Base-by-base conservation (phyloP, 1,140 invertebrate species). In the Branchinecta lynchi region DNA sequence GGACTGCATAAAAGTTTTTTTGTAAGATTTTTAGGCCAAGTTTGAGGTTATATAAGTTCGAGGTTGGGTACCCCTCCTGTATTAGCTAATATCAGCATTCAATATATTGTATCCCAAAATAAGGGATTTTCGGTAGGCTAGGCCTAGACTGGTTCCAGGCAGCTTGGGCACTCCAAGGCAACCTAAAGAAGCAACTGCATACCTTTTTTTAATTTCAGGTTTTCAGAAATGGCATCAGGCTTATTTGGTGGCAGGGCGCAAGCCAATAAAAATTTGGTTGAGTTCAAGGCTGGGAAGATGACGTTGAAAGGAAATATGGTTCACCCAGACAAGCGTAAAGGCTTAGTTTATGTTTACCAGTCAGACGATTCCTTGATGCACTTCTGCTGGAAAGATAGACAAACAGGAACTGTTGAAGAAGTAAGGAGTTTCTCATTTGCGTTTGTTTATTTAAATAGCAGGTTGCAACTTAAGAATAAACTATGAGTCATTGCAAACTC, bases 201-300 rank as follows among this genome's bases (percentile, higher is more conserved):
- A 32, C 32, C 1, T 32, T 32, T 32, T 32, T 32, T 32, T 32
- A 5, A 32, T 32, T 32, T 32, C 32, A 32, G 32, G 32, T 32
- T 32, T 60, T 60, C 1, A 60, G 6, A 60, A 60, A 60, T 60
- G 51, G 51, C 51, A 15, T 12, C 51, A 12, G 17, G 51, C 17
- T 60, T 60, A 6, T 60, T 60, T 60, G 51, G 51, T 60, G 51
- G 51, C 12, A 60, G 51, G 17, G 12, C 51, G 12, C 51, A 60
- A 60, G 12, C 51, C 51, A 92, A 84, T 72, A 94, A 96, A 79
- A 92, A 96, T 82, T 80, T 97, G 66, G 90, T 98, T 0, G 94
- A 97, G 81, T 94, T 96, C 76, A 87, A 91, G 76, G 95, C 95
- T 70, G 96, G 96, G 17, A 95, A 96, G 83, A 97, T 98, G 94